These are phyloP conservation scores for Calypte anna DNA, from an alignment of 2,113 vertebrate genomes.

Conservation along the genomic window DNA sequence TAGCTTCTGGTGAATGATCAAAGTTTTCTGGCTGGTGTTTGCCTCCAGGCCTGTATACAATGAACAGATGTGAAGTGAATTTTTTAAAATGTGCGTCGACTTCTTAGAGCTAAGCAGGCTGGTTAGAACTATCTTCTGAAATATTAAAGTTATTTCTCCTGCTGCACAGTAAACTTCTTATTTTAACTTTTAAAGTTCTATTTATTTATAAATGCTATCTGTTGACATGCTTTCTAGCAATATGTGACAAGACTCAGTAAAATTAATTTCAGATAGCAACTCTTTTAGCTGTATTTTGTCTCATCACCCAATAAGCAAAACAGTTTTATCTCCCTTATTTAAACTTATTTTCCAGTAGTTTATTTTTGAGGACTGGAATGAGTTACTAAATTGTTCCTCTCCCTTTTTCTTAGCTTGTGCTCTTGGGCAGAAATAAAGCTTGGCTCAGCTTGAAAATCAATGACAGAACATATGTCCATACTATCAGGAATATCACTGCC, in stretches of 20 bases:
- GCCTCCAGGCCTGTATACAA: conserved; percentile 24
- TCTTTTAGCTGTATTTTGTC: neutral
- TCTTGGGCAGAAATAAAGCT: neutral
- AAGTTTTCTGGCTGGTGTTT: conserved; percentile 33
- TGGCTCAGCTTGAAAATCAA: neutral
- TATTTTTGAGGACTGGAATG: neutral
- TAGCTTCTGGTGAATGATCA: conserved; percentile 32
- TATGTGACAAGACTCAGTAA: neutral
- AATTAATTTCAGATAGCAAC: neutral
- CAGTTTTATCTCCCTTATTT: neutral
- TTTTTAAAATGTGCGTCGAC: neutral
- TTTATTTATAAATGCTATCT: neutral
- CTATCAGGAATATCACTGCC: neutral
- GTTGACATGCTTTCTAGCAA: neutral
- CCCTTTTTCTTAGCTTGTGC: neutral
- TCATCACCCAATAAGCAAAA: neutral
- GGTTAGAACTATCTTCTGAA: neutral
- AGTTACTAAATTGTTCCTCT: neutral
- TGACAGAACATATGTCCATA: neutral
- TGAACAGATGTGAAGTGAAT: conserved; percentile 35
- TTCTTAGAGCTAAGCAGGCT: conserved; percentile 12
- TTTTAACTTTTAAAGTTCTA: neutral
- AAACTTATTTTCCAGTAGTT: neutral
- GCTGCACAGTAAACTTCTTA: neutral
- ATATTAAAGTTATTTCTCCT: neutral